Evolutionary conservation across 2,888 invertebrate genomes (phyloP), one percentile per base, ranked within the genome.

Genomic region (Lamellibrachia columna): DNA sequence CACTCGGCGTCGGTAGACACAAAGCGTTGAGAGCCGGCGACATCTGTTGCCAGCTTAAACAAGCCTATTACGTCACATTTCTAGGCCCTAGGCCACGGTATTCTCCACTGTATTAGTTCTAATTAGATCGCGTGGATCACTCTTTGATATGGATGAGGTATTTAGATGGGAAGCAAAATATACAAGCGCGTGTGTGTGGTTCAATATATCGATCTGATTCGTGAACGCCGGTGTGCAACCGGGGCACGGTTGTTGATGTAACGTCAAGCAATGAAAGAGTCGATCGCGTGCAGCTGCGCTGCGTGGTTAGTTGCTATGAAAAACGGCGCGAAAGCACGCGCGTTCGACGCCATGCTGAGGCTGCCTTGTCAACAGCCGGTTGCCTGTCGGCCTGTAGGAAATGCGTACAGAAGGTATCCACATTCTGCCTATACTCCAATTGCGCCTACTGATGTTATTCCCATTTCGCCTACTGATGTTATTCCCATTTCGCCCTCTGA

Each of bases 261-360:
- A 75, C 75, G 75, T 75, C 75, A 75, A 75, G 75, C 22, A 3
- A 15, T n/a, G 75, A 75, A 75, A n/a, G 75, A 75, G 75, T 15
- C 22, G n/a, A 4, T 75, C 75, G 75, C 75, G 75, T 22, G 75
- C 75, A 75, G 75, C 15, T 55, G 55, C 55, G 7, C 55, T 55
- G 55, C 55, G 55, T 75, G 22, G 75, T 75, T 75, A 75, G 75
- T 75, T 75, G 4, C 75, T 15, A 75, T 75, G 75, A 75, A 75
- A 75, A 75, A 75, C 75, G 75, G 75, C 75, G 22, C 75, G 75
- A 75, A 75, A 22, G 75, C 75, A 75, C 75, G 75, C 75, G n/a
- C 75, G 9, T 7, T 7, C 8, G 55, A 7, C 55, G 55, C 55
- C 55, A 22, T 75, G 15, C 22, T 6, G 75, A 4, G 22, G 11